phyloP scores from a whole-genome alignment of 1,140 invertebrate species.

The Mylabris phalerata region DNA sequence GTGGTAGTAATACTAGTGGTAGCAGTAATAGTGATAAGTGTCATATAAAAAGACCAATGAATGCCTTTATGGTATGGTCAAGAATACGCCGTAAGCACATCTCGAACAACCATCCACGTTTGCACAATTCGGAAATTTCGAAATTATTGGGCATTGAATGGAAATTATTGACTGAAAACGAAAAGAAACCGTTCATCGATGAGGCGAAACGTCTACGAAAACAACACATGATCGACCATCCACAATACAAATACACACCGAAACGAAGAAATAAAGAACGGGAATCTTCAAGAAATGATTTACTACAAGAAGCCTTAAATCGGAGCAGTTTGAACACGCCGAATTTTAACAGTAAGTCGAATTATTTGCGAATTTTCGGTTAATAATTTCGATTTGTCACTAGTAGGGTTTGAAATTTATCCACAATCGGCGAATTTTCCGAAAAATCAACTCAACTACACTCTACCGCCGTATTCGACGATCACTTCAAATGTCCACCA shows the following conservation, averaged over 20 bases:
- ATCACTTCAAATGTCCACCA: not conserved
- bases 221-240: conserved; percentile 70
- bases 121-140: conserved; percentile 71
- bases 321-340: not conserved
- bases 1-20: not conserved
- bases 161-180: conserved; percentile 59
- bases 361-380: not conserved
- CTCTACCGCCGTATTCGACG: not conserved
- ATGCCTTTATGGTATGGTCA: conserved; percentile 67
- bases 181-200: conserved; percentile 76
- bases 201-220: conserved; percentile 66
- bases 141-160: conserved; percentile 64
- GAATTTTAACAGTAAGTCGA: not conserved
- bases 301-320: not conserved
- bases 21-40: too few relatives aligned
- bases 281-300: not conserved
- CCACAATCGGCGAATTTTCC: not conserved
- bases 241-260: conserved; percentile 66
- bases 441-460: not conserved
- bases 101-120: conserved; percentile 72
- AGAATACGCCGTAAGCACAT: conserved; percentile 64
- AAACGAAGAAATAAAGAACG: conserved; percentile 56
- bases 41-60: conserved; percentile 62
- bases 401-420: not conserved
- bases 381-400: not conserved